Evolutionary conservation across 1,140 invertebrate species (phyloP), one percentile per base, ranked within the genome.

Genomic region (Drosophila rufa): DNA sequence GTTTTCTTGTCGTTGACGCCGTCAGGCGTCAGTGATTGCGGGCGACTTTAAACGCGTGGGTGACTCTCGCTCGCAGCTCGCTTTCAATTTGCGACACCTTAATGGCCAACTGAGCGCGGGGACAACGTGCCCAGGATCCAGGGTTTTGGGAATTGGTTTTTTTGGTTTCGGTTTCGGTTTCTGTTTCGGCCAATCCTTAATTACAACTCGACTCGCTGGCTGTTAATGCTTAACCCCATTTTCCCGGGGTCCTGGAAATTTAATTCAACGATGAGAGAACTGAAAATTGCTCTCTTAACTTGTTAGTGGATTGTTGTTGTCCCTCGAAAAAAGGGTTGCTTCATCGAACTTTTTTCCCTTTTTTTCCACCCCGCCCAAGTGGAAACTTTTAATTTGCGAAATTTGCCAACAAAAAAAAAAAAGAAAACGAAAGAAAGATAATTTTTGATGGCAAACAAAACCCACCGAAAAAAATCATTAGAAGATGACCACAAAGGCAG

Each of bases 41-140:
- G 17, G 22, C 59, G 80, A 79, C 69, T 82, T 79, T 42, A 74
- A 82, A 57, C 60, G 65, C 58, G 59, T 66, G 33, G 33, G 7
- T 38, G 51, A 38, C 46, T 61, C 47, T 55, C 73, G 33, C 33
- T 55, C 73, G 33, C 33, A 33, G 30, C 62, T 68, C 51, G 67
- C 53, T 78, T 78, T 79, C 83, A 86, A 86, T 77, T 86, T 80
- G 67, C 79, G 67, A 86, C 83, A 81, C 83, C 83, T 86, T 76
- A 66, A 73, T 78, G 83, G 64, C 36, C 57, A 60, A 76, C 62
- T 78, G 82, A 68, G 58, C 5, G 38, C 73, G 66, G 57, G 43
- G 67, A 61, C 66, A 66, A 81, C 74, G 82, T 80, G 67, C 48
- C 12, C 14, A 11, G 59, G 69, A 36, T 42, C 12, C 14, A 11